These are phyloP conservation scores for Orbicella faveolata DNA, from an alignment of 64 coral and sea anemone genomes.

Conservation along the genomic window DNA sequence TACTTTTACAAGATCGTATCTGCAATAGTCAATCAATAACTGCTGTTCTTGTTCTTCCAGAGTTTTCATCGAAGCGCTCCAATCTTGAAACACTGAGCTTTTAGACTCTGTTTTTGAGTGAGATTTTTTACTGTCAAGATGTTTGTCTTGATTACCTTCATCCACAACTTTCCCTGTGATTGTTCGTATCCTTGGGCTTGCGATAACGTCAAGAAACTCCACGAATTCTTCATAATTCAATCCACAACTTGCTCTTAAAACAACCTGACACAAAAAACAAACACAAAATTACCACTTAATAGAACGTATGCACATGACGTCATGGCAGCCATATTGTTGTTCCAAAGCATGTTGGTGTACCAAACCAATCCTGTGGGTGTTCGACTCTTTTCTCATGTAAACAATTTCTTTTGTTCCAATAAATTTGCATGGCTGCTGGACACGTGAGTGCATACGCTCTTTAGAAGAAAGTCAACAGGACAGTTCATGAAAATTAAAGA, in stretches of 20 bases:
- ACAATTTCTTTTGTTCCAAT: too few species aligned
- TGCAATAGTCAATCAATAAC: slow-evolving; percentile 21
- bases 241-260: slow-evolving; percentile 73
- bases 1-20: slow-evolving; percentile 36
- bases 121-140: not conserved
- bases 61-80: slow-evolving; percentile 13
- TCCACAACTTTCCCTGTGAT: not conserved
- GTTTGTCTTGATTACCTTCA: not conserved
- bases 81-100: slow-evolving; percentile 38
- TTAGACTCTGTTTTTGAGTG: not conserved
- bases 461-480: too few species aligned
- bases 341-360: too few species aligned
- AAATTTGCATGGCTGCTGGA: too few species aligned
- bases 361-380: too few species aligned
- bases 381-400: too few species aligned
- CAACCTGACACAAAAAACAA: slow-evolving; percentile 37
- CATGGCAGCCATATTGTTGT: too few species aligned
- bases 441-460: too few species aligned
- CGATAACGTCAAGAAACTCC: slow-evolving; percentile 48
- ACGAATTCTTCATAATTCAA: slow-evolving; percentile 73
- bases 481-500: too few species aligned
- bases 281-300: not conserved
- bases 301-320: too few species aligned
- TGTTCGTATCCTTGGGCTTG: slow-evolving; percentile 14
- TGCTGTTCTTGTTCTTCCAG: slow-evolving; percentile 6